Percentiles rank a stretch among this genome's conserved stretches.
phyloP scores from a whole-genome alignment of 2,113 vertebrate genomes.

The Abramis brama region DNA sequence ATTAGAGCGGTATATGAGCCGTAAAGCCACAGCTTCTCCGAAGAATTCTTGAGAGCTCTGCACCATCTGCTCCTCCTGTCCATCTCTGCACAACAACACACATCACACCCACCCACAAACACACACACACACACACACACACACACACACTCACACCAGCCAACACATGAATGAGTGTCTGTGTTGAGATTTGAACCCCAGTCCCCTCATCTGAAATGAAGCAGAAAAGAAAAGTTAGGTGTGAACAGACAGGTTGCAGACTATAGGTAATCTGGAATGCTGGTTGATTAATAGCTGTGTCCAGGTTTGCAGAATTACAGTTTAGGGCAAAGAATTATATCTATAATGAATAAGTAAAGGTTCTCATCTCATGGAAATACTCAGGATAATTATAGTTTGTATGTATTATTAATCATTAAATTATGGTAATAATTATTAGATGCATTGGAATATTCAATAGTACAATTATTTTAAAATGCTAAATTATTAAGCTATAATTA shows the following conservation, averaged over 20 bases:
- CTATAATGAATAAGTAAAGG: constrained; percentile 14
- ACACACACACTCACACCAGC: neutral
- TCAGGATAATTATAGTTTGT: neutral
- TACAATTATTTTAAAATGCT: neutral
- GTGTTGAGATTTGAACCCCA: constrained; percentile 15
- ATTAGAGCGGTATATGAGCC: constrained; percentile 54
- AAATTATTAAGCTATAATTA: neutral
- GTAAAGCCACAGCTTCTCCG: constrained; percentile 41
- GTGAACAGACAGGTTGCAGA: constrained; percentile 32
- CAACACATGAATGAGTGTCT: constrained; percentile 20
- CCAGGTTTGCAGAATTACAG: constrained; percentile 45
- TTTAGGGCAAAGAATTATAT: neutral
- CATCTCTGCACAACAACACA: constrained; percentile 35
- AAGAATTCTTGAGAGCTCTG: constrained; percentile 46
- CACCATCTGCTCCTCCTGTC: constrained; percentile 46
- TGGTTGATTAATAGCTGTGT: constrained; percentile 49
- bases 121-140: neutral
- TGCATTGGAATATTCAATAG: neutral
- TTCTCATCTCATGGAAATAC: neutral
- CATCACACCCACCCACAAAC: constrained; percentile 11
- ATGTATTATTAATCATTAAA: neutral
- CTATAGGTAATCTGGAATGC: constrained; percentile 22
- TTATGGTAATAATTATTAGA: neutral
- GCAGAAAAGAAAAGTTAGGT: constrained; percentile 42
- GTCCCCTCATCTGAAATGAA: constrained; percentile 43